phyloP scores from a whole-genome alignment of 1,140 invertebrate genomes.

The Macrostomum lignano region DNA sequence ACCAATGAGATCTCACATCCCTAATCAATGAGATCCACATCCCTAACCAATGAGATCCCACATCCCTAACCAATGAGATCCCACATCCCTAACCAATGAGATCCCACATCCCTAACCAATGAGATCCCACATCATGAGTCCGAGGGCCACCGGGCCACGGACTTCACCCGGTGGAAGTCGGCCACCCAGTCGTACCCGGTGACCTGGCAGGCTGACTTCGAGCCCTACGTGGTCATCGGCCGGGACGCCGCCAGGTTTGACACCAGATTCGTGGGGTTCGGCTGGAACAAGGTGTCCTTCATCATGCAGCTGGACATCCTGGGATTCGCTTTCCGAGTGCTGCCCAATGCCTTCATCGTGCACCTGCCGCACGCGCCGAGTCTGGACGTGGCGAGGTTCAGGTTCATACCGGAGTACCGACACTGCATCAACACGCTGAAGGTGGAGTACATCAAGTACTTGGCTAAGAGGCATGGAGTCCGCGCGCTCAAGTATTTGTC shows the following conservation, averaged over 20 bases:
- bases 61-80: no score
- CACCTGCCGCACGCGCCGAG: conserved; percentile 71
- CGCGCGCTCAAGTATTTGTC: conserved; percentile 27
- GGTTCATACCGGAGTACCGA: not conserved
- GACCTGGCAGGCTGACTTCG: conserved; percentile 60
- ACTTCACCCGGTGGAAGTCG: conserved; percentile 51
- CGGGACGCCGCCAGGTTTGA: conserved; percentile 48
- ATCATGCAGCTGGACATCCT: conserved; percentile 57
- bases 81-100: no score
- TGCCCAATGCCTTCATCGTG: conserved; percentile 64
- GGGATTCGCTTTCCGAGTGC: conserved; percentile 46
- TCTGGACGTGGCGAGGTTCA: conserved; percentile 58
- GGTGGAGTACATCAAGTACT: conserved; percentile 46
- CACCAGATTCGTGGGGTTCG: conserved; percentile 62
- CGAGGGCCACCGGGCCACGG: conserved; percentile 56
- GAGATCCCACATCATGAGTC: no score
- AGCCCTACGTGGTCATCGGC: conserved; percentile 55
- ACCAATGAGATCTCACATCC: no score
- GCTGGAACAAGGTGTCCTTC: conserved; percentile 81
- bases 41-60: no score
- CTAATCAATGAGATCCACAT: no score
- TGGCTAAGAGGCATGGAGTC: conserved; percentile 35
- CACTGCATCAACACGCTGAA: conserved; percentile 48
- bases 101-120: no score
- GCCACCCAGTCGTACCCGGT: conserved; percentile 54